Percentiles rank a stretch among this genome's conserved stretches.
Conservation (phyloP, 2,797 vertebrate species). For the Odontamblyopus lacepedii region DNA sequence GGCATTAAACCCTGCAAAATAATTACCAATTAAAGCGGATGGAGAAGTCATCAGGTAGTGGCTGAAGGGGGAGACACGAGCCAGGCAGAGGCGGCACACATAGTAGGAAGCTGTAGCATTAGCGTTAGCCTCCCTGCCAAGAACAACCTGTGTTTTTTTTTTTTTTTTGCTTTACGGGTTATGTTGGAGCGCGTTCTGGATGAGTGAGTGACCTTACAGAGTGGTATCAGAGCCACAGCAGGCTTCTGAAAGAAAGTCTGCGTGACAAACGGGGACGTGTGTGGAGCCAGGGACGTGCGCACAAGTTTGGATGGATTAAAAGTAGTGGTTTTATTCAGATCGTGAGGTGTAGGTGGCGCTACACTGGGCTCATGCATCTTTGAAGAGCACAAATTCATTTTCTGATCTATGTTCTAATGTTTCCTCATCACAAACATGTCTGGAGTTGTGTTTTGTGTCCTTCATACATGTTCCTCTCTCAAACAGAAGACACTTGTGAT, state of each 20-base stretch:
- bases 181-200: conserved; percentile 74
- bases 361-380: not conserved
- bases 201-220: conserved; percentile 76
- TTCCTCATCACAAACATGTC: too few species aligned
- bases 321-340: conserved; percentile 56
- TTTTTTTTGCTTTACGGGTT: conserved; percentile 73
- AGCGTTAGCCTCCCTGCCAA: conserved; percentile 70
- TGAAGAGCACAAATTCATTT: not conserved
- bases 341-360: conserved; percentile 25
- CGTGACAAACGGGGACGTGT: conserved; percentile 52
- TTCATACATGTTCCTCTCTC: too few species aligned
- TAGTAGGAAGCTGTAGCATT: conserved; percentile 54
- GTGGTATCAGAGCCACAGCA: conserved; percentile 75
- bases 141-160: conserved; percentile 75
- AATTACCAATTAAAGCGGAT: conserved; percentile 84
- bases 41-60: conserved; percentile 80
- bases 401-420: too few species aligned
- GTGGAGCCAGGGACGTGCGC: conserved; percentile 56
- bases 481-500: too few species aligned
- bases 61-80: conserved; percentile 43
- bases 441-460: too few species aligned
- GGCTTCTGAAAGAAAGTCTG: conserved; percentile 71
- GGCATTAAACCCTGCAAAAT: conserved; percentile 83
- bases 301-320: conserved; percentile 59
- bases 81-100: conserved; percentile 57